These are phyloP conservation scores for Galemys pyrenaicus DNA, from an alignment of 2,113 vertebrate species.

Conservation along the genomic window DNA sequence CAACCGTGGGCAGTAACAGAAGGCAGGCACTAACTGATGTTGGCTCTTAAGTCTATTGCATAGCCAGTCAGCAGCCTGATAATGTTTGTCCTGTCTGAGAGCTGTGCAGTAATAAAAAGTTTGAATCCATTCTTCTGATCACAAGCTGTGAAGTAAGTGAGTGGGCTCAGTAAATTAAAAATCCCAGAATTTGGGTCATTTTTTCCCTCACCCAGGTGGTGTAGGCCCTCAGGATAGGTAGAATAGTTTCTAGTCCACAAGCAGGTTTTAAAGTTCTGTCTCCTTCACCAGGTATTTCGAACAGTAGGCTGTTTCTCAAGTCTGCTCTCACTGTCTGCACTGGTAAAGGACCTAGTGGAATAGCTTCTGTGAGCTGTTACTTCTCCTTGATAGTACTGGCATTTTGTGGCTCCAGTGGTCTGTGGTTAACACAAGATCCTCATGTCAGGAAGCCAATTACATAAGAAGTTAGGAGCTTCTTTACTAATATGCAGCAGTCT, in stretches of 20 bases:
- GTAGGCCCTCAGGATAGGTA: background rate
- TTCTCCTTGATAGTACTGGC: background rate
- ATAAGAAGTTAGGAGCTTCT: background rate
- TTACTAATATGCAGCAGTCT: background rate
- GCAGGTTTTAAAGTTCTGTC: background rate
- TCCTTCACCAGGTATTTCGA: background rate
- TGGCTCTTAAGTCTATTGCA: background rate
- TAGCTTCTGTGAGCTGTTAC: background rate
- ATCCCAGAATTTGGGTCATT: background rate
- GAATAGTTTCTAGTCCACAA: background rate
- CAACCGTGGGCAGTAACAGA: background rate
- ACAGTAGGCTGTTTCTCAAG: background rate
- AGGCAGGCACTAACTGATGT: background rate
- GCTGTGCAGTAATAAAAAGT: background rate
- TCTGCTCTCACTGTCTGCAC: background rate
- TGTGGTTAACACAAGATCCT: background rate
- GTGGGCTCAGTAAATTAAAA: background rate
- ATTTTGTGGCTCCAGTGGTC: background rate
- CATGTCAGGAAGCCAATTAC: background rate
- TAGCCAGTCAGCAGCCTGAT: background rate
- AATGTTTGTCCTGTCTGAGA: background rate
- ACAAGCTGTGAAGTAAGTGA: background rate
- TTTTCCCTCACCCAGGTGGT: background rate
- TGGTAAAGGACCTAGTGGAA: background rate
- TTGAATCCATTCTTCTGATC: background rate